Evolutionary conservation across 2,113 vertebrate species (phyloP).

Genomic region (Garra rufa): DNA sequence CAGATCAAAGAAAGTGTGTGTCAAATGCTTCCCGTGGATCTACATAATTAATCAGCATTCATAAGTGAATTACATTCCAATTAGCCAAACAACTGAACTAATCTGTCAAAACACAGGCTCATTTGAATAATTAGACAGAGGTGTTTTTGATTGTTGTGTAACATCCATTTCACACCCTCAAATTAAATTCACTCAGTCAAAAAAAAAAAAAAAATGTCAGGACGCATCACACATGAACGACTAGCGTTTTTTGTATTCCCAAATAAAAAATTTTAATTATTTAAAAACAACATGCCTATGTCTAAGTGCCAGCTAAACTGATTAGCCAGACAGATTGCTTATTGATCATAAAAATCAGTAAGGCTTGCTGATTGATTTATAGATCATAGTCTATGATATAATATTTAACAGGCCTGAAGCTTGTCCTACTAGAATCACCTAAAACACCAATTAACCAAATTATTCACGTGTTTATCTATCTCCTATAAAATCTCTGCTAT

Average conservation of each 20-base stretch:
- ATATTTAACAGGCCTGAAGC: conserved; percentile 37
- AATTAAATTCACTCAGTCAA: conserved; percentile 78
- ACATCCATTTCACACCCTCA: conserved; percentile 72
- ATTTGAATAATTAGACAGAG: background rate
- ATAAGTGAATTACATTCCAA: conserved; percentile 4
- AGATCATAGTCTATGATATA: background rate
- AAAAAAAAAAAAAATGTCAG: conserved; percentile 75
- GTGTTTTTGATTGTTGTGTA: conserved; percentile 70
- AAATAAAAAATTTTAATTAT: conserved; percentile 37
- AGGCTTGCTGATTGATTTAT: conserved; percentile 28
- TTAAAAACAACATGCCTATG: background rate
- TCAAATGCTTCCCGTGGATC: background rate
- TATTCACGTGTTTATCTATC: conserved; percentile 32
- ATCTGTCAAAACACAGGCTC: conserved; percentile 26
- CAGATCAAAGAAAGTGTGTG: background rate
- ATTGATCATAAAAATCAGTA: conserved; percentile 34
- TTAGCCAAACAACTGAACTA: conserved; percentile 1
- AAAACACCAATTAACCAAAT: conserved; percentile 1
- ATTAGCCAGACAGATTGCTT: conserved; percentile 30
- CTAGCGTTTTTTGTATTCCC: conserved; percentile 52
- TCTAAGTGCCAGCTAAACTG: background rate
- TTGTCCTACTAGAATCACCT: background rate
- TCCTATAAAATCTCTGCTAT: conserved; percentile 37
- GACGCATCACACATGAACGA: conserved; percentile 72
- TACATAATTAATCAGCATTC: conserved; percentile 12